Base-by-base conservation (phyloP, 1,140 invertebrate genomes). In the Diprion similis region DNA sequence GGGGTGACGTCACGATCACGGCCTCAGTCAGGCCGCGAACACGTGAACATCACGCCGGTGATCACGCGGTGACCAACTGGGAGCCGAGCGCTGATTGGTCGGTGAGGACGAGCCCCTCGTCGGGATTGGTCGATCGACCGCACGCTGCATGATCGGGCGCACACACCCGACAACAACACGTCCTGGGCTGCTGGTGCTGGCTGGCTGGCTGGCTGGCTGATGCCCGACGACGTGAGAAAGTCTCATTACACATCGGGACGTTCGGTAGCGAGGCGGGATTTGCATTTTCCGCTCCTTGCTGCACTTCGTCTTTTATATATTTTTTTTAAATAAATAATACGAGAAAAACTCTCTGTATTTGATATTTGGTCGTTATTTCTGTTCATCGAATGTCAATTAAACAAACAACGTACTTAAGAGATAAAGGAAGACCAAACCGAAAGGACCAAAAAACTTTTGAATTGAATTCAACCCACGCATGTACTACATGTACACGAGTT, bases 1-100 rank as follows among this genome's bases (percentile, higher is more conserved):
- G 78, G 74, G 59, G 73, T 88, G 86, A 88, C 87, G 88, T 88
- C 87, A 89, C 80, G 83, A 88, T 88, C 87, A 87, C 86, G 86
- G 81, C 78, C 84, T 85, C 79, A 83, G 82, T 82, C 86, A 88
- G 83, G 79, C 83, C 64, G 74, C 68, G 84, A 83, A 80, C 88
- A 89, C 88, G 88, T 88, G 88, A 88, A 87, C 85, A 87, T 77
- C 87, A 88, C 86, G 87, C 83, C 51, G 75, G 70, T 83, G 87
- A 88, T 86, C 87, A 88, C 85, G 88, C 86, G 77, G 74, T 73
- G 73, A 70, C 73, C 75, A 82, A 78, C 79, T 88, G 86, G 87
- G 77, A 77, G 72, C 69, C 15, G 1, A 0, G 1, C 45, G 13
- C n/a, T 68, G 76, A 89, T 89, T 89, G 88, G 89, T 68, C 45